Evolutionary conservation across 2,888 invertebrate genomes (phyloP).

Genomic region (Malacosoma neustria): DNA sequence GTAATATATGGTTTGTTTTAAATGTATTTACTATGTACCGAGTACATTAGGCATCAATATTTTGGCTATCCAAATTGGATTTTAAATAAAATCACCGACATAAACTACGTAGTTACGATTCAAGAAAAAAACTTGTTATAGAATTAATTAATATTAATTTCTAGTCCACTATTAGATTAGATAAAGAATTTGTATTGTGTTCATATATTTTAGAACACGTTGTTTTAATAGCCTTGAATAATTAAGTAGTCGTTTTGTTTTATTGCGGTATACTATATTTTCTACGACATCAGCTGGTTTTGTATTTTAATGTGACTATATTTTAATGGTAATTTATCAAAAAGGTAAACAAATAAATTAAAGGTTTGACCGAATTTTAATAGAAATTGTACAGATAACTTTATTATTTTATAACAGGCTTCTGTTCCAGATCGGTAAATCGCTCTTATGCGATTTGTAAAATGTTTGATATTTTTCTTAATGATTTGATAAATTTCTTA

Average conservation of each 20-base stretch:
- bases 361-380: not conserved
- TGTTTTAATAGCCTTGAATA: not conserved
- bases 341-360: not conserved
- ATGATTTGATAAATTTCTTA: no score
- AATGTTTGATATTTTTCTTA: no score
- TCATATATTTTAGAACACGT: not conserved
- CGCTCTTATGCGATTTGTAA: no score
- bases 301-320: not conserved
- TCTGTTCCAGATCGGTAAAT: no score
- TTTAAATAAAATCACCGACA: not conserved
- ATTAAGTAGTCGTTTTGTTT: conserved; percentile 1
- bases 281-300: not conserved
- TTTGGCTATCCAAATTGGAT: no score
- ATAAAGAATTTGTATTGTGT: not conserved
- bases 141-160: conserved; percentile 1
- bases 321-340: not conserved
- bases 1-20: no score
- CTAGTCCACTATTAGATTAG: conserved; percentile 7
- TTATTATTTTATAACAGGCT: not conserved
- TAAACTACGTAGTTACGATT: not conserved
- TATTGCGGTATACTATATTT: not conserved
- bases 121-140: not conserved
- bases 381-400: not conserved
- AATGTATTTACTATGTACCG: no score
- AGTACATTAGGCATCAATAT: no score